Evolutionary conservation across 2,888 invertebrate species (phyloP), one percentile per base, ranked within the genome.

Genomic region (Pheosia gnoma): DNA sequence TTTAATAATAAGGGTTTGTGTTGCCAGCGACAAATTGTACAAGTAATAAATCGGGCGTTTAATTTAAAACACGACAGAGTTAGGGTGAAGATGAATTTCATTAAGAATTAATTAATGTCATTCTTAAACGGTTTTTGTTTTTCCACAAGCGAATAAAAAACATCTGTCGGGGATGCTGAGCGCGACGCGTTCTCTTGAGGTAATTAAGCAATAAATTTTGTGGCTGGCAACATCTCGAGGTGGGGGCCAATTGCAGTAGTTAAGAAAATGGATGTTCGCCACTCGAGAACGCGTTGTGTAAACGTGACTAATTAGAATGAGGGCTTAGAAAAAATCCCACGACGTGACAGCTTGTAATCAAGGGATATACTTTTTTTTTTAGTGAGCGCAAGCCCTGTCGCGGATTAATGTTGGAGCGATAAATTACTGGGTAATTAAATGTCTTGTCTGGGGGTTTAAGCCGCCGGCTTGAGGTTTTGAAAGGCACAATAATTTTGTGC

Each of bases 151-250:
- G 91, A 85, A 91, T 93, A 93, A 93, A 93, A 93, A 93, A 90
- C 93, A 93, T 92, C 93, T 93, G 93, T 89, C 82, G 88, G 84
- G 71, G 75, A 75, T 78, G 78, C 72, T 68, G 67, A 80, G 80
- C 79, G 87, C 89, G 93, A 88, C 89, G 92, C 85, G 88, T 90
- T 90, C 90, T 89, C 92, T 90, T 89, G 87, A 92, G 94, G 94
- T 94, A 94, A 94, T 94, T 94, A 94, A 94, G 94, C 84, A 94
- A 94, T 94, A 94, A 94, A 94, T 94, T 94, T 91, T 85, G 89
- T 82, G 87, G 89, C 91, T 87, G 89, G 90, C 87, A 90, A 88
- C 91, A 87, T 85, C 80, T 78, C 85, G 87, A 92, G 91, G 92
- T 92, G 87, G 91, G 89, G 92, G 88, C 87, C 90, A 88, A 90